A percentile compares a stretch with the other conserved stretches of the same genome.
These are phyloP conservation scores for Sebastes vulpes DNA, from an alignment of 2,797 vertebrate genomes.

Conservation along the genomic window DNA sequence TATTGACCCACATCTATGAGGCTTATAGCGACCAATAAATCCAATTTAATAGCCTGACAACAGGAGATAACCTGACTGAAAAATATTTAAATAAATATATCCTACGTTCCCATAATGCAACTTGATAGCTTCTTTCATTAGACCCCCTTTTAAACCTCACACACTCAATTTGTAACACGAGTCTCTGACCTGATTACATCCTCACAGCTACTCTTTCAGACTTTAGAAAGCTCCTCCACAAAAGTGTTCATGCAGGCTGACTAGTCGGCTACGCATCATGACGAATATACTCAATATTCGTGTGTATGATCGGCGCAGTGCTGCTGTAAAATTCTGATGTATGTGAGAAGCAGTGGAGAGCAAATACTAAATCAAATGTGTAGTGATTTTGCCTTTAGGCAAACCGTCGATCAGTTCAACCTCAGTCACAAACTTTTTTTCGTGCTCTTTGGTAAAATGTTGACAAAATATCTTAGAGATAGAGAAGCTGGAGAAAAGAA, in stretches of 20 bases:
- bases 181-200: not conserved
- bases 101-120: not conserved
- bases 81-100: not conserved
- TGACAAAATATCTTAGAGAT: not conserved
- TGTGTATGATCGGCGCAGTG: not conserved
- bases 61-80: not conserved
- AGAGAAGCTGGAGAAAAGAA: not conserved
- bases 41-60: too few relatives aligned
- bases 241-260: not conserved
- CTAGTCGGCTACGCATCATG: not conserved
- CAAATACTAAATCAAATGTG: not conserved
- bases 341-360: conserved; percentile 25
- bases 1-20: too few relatives aligned
- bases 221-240: not conserved
- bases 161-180: too few relatives aligned
- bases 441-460: not conserved
- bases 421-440: not conserved
- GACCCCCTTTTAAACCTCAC: not conserved
- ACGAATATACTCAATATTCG: not conserved
- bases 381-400: not conserved
- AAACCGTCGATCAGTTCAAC: not conserved
- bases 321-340: conserved; percentile 2
- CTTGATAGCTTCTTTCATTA: not conserved
- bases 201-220: not conserved
- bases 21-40: too few relatives aligned